Conservation (phyloP, 2,888 invertebrate genomes). For the Caenorhabditis sp. region DNA sequence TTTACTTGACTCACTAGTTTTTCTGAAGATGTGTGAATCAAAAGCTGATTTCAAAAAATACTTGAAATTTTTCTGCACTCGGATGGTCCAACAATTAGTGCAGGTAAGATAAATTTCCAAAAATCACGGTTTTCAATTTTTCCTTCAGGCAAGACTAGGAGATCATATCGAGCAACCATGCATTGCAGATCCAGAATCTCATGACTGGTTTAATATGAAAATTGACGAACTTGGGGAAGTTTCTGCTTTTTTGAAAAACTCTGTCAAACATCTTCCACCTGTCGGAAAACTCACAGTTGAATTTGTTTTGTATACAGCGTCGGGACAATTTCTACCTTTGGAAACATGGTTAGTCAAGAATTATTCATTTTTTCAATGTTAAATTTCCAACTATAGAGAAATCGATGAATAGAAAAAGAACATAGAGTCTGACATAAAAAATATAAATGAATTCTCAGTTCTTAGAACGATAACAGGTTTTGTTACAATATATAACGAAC, state of each 20-base stretch:
- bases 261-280: conserved; percentile 52
- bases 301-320: conserved; percentile 59
- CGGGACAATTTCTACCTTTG: conserved; percentile 57
- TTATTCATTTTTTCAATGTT: too few species aligned
- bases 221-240: conserved; percentile 64
- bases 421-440: too few species aligned
- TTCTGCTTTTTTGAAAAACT: conserved; percentile 52
- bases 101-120: too few species aligned
- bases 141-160: conserved; percentile 32
- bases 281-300: conserved; percentile 49
- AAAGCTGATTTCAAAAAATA: not conserved
- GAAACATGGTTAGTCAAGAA: conserved; percentile 51
- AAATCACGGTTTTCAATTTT: too few species aligned
- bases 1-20: too few species aligned
- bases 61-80: conserved; percentile 53
- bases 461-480: too few species aligned
- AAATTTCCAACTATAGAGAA: too few species aligned
- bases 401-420: too few species aligned
- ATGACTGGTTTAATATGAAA: conserved; percentile 62
- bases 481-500: too few species aligned
- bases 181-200: conserved; percentile 26
- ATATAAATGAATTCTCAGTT: too few species aligned
- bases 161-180: conserved; percentile 50
- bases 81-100: conserved; percentile 60
- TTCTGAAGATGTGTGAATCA: not conserved